A percentile compares a stretch with the other conserved stretches of the same genome.
Conservation (phyloP, 2,888 invertebrate species). For the Drosophila merina region DNA sequence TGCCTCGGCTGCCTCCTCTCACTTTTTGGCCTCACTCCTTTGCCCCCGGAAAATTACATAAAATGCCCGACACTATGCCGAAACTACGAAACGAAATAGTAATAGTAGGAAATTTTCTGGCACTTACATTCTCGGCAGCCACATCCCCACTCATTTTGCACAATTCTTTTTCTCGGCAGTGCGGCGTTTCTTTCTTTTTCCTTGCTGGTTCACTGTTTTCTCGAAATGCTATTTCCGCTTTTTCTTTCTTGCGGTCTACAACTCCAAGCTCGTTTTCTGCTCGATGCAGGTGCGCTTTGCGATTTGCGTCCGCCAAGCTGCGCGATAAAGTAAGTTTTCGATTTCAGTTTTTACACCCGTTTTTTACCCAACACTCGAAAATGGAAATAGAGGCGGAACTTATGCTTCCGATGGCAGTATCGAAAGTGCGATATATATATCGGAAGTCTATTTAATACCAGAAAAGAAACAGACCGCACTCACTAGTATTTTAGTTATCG, state of each 20-base stretch:
- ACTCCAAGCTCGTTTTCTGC: conserved; percentile 1
- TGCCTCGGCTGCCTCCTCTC: conserved; percentile 2
- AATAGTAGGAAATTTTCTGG: conserved; percentile 39
- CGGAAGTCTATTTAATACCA: too few species aligned
- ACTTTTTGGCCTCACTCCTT: conserved; percentile 1
- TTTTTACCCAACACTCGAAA: background rate
- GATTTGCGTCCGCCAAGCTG: background rate
- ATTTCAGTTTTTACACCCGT: background rate
- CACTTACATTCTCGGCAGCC: conserved; percentile 81
- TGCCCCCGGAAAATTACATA: conserved; percentile 33
- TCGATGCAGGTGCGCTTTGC: conserved; percentile 4
- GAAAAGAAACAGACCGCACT: background rate
- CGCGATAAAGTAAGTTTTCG: background rate
- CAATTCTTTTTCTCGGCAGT: conserved; percentile 61
- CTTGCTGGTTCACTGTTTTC: background rate
- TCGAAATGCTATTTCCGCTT: background rate
- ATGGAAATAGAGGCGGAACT: background rate
- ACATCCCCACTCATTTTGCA: conserved; percentile 82
- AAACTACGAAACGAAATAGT: conserved; percentile 54
- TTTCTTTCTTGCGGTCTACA: background rate
- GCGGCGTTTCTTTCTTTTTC: conserved; percentile 50
- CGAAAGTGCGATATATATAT: too few species aligned
- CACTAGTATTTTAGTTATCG: background rate
- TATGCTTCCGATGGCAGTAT: too few species aligned
- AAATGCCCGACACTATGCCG: conserved; percentile 41